Percentiles rank a stretch among this genome's conserved stretches.
phyloP scores from a whole-genome alignment of 2,113 vertebrate species.

The Xenopus laevis region DNA sequence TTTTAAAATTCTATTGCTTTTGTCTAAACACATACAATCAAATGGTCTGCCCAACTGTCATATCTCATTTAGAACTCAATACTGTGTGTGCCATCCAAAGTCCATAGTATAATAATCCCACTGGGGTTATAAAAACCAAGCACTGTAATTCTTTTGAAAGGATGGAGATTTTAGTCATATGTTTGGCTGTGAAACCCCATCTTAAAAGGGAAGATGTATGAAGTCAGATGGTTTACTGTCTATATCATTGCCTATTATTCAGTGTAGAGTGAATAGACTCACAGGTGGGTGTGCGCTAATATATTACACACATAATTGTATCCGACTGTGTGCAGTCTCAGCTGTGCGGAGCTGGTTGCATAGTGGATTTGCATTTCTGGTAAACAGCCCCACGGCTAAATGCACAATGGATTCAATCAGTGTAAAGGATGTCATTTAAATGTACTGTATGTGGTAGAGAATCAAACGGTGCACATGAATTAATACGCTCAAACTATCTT shows the following conservation, averaged over 20 bases:
- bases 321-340: slow-evolving; percentile 13
- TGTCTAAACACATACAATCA: no score
- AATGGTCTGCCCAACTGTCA: no score
- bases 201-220: slow-evolving; percentile 1
- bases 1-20: no score
- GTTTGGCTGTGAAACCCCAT: background rate
- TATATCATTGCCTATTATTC: background rate
- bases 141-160: background rate
- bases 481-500: no score
- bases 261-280: background rate
- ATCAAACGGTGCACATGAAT: no score
- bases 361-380: background rate
- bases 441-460: no score
- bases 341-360: background rate
- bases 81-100: no score
- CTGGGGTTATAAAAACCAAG: no score
- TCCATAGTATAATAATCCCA: background rate
- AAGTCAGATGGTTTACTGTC: background rate
- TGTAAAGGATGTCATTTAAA: no score
- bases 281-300: slow-evolving; percentile 13
- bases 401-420: slow-evolving; percentile 17
- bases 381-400: slow-evolving; percentile 2
- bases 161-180: background rate
- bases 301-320: slow-evolving; percentile 16
- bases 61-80: no score